Conservation (phyloP, 2,113 vertebrate genomes). For the Corynorhinus townsendii region DNA sequence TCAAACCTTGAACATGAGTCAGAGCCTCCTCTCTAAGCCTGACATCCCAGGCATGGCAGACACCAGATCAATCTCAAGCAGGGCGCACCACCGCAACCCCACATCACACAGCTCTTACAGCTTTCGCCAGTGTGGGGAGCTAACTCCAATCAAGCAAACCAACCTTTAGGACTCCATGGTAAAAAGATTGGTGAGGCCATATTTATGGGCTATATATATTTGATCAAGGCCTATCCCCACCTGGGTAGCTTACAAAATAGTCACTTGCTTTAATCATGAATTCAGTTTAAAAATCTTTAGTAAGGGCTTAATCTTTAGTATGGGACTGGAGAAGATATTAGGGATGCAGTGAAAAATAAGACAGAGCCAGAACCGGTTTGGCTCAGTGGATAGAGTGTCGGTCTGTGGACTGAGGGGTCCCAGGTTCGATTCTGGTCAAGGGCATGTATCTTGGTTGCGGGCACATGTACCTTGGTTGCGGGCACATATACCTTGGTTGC, state of each 20-base stretch:
- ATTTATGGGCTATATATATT: neutral
- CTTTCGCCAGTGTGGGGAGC: neutral
- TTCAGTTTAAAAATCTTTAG: neutral
- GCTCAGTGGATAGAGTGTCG: too few relatives aligned
- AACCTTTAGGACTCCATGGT: neutral
- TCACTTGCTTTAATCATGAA: neutral
- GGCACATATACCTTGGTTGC: too few relatives aligned
- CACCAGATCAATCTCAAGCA: neutral
- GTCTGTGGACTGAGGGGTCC: too few relatives aligned
- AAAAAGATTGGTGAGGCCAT: neutral
- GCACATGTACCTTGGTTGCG: too few relatives aligned
- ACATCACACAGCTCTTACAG: accelerated
- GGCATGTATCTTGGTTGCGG: too few relatives aligned
- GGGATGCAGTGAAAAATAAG: neutral
- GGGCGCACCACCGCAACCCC: too few relatives aligned
- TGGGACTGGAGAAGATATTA: neutral
- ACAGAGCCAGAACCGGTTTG: too few relatives aligned
- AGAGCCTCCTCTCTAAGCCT: neutral
- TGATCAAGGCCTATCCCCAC: neutral
- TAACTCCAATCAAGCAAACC: neutral
- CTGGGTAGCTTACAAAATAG: neutral
- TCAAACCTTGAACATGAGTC: neutral
- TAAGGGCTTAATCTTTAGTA: neutral
- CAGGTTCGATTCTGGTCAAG: too few relatives aligned
- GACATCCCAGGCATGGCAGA: accelerated